Evolutionary conservation across 2,797 vertebrate genomes (phyloP).

Genomic region (Picus viridis): DNA sequence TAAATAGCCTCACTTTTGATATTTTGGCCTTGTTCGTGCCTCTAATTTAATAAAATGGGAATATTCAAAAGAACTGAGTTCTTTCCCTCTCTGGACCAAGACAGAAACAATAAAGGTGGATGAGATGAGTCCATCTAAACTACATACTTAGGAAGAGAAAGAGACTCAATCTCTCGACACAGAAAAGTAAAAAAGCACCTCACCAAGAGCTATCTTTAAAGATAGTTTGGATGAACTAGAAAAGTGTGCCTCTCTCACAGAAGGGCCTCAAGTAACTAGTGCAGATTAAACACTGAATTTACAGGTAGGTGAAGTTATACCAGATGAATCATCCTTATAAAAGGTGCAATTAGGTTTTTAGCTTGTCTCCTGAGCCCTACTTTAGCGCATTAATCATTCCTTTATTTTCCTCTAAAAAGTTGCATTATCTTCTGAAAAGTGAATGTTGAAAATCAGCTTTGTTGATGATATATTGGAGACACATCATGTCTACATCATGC

Average conservation of each 20-base stretch:
- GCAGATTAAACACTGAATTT: constrained; percentile 9
- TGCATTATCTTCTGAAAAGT: not conserved
- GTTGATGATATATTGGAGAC: not conserved
- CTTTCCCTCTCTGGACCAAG: too few species aligned
- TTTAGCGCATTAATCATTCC: not conserved
- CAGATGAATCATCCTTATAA: constrained; percentile 27
- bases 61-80: too few species aligned
- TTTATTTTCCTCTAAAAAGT: not conserved
- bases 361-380: not conserved
- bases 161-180: not conserved
- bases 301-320: not conserved
- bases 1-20: too few species aligned
- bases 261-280: not conserved
- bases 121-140: not conserved
- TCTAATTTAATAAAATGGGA: too few species aligned
- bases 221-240: not conserved
- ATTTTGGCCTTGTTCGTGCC: too few species aligned
- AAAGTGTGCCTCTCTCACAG: not conserved
- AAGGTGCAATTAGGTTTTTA: constrained; percentile 41
- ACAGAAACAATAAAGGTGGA: not conserved
- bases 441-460: constrained; percentile 7
- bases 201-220: not conserved
- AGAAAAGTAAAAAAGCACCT: not conserved
- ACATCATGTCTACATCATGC: not conserved
- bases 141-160: not conserved